Base-by-base conservation (phyloP, 2,113 vertebrate species). In the Equus przewalskii region DNA sequence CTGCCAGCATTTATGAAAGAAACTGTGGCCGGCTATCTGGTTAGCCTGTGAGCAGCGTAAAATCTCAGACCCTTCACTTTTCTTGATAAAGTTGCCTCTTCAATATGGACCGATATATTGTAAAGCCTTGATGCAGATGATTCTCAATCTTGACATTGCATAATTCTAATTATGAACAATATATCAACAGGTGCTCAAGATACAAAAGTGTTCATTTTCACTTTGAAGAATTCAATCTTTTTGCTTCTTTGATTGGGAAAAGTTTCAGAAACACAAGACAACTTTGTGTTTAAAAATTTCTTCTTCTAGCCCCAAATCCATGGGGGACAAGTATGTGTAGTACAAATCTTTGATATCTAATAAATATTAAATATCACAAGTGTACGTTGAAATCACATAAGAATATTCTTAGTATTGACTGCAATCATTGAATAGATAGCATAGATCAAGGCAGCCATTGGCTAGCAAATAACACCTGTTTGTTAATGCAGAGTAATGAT, bases 241-340 rank as follows among this genome's bases (percentile, higher is more conserved):
- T 76, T 82, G 22, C 41, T 94, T 83, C 84, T 91, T 78, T 86
- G 44, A 62, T 85, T 78, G 24, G 41, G 24, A 72, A 58, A 93
- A 65, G 19, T 91, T 97, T 89, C 33, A 76, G 81, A 94, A 89
- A 85, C 62, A 76, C 36, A 89, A 78, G 18, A 70, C n/a, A 80
- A n/a, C 21, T 62, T 91, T 60, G 19, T 60, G 1, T 89, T 96
- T 93, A 76, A 91, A 96, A 33, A 21, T 75, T 62, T 94, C 26
- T 62, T 93, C 49, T 72, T 75, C 76, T 18, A 79, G 64, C 26
- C 60, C 86, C 64, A 76, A 62, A 36, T 83, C 11, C 60, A 75
- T 24, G 9, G 33, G 46, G 18, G 19, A 85, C 16, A 92, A 60
- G 86, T 85, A 0, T 93, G 1, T 86, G 2, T 72, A 69, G 5